Percentiles rank a stretch among this genome's conserved stretches.
phyloP scores from a whole-genome alignment of 2,797 vertebrate species.

The Falco biarmicus region DNA sequence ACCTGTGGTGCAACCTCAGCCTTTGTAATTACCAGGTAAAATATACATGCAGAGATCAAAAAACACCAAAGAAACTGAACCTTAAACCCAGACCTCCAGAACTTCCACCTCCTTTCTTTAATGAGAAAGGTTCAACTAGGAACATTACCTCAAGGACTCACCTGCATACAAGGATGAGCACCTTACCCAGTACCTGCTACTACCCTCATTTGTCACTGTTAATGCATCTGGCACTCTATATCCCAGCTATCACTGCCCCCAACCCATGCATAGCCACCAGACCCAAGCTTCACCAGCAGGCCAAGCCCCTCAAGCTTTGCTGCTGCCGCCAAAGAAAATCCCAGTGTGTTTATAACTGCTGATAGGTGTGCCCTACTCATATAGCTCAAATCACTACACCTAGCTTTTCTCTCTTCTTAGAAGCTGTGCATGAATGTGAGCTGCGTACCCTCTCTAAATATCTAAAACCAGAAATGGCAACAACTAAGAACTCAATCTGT shows the following conservation, averaged over 20 bases:
- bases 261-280: rapidly evolving
- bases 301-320: not conserved
- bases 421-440: rapidly evolving
- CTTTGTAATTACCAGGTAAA: not conserved
- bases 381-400: not conserved
- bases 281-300: not conserved
- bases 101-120: not conserved
- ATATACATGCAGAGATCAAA: rapidly evolving
- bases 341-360: not conserved
- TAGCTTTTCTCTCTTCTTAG: not conserved
- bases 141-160: not conserved
- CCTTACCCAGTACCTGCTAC: not conserved
- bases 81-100: not conserved
- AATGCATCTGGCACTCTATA: not conserved
- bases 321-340: not conserved
- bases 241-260: not conserved
- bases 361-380: not conserved
- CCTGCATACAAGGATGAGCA: not conserved
- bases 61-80: not conserved
- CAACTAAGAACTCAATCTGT: rapidly evolving
- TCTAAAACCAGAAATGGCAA: not conserved
- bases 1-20: not conserved
- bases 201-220: not conserved
- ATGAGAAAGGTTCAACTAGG: not conserved
- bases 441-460: not conserved